Base-by-base conservation (phyloP, 1,140 invertebrate species). In the Cydia strobilella region DNA sequence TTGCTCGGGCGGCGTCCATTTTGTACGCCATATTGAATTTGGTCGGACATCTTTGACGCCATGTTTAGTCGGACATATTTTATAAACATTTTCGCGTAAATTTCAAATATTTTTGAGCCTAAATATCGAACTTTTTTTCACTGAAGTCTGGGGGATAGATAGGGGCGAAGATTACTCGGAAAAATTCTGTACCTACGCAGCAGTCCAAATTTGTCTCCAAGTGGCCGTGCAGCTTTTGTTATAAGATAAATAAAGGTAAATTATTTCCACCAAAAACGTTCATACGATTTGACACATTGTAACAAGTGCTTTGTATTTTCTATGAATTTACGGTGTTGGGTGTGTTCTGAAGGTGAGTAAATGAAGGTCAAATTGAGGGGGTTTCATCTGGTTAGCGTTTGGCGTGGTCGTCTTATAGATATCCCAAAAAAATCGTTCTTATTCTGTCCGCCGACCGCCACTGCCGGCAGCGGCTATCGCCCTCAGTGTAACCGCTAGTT, bases 11-110 rank as follows among this genome's bases (percentile, higher is more conserved):
- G 84, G 92, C 90, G 93, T 93, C 91, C 93, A 93, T 93, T 90
- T 92, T 93, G 90, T 88, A 90, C 91, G 93, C 91, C 91, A 93
- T 93, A 91, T 91, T 93, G 91, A 92, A 93, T 92, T 93, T 92
- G 86, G 93, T 93, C 93, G 91, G 91, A 93, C 93, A 93, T 93
- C 90, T 93, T 93, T 92, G 91, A 93, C 93, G 93, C 93, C 93
- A 93, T 93, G 92, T 93, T 93, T 93, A 93, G 93, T 91, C 91
- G 87, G 92, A 93, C 92, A 93, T 93, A 93, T 93, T 93, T 93
- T 93, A 92, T 93, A 93, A 93, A 93, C 91, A 93, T 92, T 93
- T 93, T 93, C 92, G 92, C 92, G 92, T 93, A 93, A 93, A 91
- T 93, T 93, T 93, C 90, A 93, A 93, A 93, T 93, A 92, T 92